phyloP scores from a whole-genome alignment of 2,797 vertebrate species.

The Premnoplex brunnescens region DNA sequence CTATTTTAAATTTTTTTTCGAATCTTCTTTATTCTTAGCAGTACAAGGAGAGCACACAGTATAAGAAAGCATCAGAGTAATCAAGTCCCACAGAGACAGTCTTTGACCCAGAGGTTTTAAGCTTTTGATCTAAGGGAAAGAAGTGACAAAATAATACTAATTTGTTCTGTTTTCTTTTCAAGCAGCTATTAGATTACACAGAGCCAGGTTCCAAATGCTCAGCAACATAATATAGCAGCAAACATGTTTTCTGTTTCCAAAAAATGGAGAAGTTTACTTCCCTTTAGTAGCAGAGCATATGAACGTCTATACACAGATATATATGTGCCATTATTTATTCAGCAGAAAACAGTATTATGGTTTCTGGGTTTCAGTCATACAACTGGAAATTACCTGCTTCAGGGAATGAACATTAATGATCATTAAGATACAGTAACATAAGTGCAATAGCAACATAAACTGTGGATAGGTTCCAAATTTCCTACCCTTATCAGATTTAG shows the following conservation, averaged over 20 bases:
- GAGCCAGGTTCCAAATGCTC: background rate
- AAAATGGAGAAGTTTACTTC: background rate
- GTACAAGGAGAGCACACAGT: background rate
- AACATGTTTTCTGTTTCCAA: background rate
- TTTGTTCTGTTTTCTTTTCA: background rate
- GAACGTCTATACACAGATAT: background rate
- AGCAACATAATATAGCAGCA: background rate
- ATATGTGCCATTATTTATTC: background rate
- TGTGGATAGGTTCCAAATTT: background rate
- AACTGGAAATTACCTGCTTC: background rate
- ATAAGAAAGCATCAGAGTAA: background rate
- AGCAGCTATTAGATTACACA: background rate
- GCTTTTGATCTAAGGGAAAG: background rate
- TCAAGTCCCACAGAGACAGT: background rate
- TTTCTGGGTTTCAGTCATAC: background rate
- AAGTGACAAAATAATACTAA: background rate
- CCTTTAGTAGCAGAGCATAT: background rate
- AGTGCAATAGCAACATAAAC: background rate
- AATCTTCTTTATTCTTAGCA: background rate
- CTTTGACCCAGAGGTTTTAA: background rate
- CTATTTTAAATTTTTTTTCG: background rate
- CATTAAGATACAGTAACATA: background rate
- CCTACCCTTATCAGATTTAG: background rate
- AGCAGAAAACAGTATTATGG: background rate
- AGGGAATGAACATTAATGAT: background rate